Evolutionary conservation across 2,113 vertebrate genomes (phyloP).

Genomic region (Astur gentilis): DNA sequence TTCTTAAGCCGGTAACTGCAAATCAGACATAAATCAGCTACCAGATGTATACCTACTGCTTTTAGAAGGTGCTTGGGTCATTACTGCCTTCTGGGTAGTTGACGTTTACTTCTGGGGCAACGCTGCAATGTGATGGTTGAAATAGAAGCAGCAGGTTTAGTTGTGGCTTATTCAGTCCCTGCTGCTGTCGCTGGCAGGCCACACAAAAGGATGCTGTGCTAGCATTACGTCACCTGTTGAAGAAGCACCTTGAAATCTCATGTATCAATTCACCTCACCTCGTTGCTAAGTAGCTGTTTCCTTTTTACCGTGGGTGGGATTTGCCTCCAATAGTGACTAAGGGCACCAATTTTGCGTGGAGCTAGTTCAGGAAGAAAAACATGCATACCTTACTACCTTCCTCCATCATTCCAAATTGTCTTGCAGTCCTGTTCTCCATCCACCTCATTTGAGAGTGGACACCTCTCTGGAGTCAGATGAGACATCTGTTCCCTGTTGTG

Average conservation of each 20-base stretch:
- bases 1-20: background rate
- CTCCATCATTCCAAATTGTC: background rate
- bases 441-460: background rate
- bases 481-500: background rate
- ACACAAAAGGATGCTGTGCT: background rate
- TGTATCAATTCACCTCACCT: fast-evolving
- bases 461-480: background rate
- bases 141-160: background rate
- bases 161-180: background rate
- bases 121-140: background rate
- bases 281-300: background rate
- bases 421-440: background rate
- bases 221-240: fast-evolving
- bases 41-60: background rate
- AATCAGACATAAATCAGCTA: background rate
- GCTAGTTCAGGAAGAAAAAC: background rate
- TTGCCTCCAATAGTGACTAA: background rate
- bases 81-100: background rate
- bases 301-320: background rate
- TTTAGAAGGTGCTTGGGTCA: background rate
- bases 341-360: background rate
- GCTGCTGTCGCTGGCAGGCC: no score
- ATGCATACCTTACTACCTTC: fast-evolving
- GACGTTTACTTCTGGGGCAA: background rate
- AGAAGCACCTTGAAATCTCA: no score